Conservation (phyloP, 2,888 invertebrate species). For the Allolobophora icterica region DNA sequence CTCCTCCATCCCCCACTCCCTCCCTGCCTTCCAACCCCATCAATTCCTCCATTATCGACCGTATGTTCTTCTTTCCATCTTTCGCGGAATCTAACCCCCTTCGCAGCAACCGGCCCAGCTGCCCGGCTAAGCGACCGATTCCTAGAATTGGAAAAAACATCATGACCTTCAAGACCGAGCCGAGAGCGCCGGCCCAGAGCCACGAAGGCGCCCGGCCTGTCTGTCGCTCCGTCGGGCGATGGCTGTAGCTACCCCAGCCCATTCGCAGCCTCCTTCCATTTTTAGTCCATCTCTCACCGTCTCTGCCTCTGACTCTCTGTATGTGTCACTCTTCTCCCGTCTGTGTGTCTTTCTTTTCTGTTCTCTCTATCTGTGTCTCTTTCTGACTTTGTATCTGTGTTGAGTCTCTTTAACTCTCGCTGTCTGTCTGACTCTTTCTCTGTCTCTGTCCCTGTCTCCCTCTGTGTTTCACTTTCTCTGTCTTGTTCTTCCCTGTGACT, state of each 20-base stretch:
- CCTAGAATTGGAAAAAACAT: background rate
- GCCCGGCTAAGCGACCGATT: background rate
- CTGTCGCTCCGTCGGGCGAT: background rate
- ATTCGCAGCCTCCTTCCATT: no score
- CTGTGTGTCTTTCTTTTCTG: no score
- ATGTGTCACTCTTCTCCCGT: no score
- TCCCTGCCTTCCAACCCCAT: background rate
- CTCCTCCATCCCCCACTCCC: background rate
- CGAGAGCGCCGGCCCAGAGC: background rate
- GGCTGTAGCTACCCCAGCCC: background rate
- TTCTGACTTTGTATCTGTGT: no score
- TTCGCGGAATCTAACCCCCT: background rate
- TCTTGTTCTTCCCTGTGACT: constrained; percentile 2
- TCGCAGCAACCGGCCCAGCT: background rate
- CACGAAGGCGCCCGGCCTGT: background rate
- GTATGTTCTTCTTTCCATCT: constrained; percentile 9
- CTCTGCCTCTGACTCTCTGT: no score
- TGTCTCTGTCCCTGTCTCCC: constrained; percentile 23
- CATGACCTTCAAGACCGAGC: constrained; percentile 11
- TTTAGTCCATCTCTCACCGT: no score
- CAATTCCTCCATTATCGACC: constrained; percentile 2
- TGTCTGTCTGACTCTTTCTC: background rate
- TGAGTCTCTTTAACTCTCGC: background rate
- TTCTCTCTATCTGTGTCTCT: no score
- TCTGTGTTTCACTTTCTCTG: constrained; percentile 20